Evolutionary conservation across 2,113 vertebrate species (phyloP).

Genomic region (Ophiodon elongatus): DNA sequence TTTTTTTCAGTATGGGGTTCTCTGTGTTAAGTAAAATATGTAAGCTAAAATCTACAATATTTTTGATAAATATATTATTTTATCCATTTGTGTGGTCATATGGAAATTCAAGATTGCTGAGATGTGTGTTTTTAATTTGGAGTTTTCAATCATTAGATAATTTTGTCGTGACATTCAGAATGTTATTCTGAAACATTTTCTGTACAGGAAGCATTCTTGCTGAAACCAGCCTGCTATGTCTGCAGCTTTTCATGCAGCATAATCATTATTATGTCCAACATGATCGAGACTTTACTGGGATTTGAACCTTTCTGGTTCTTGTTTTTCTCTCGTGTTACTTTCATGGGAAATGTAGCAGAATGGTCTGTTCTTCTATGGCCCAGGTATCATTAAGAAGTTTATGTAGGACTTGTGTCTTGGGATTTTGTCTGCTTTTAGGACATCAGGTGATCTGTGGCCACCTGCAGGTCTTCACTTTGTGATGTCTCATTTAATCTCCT

Average conservation of each 20-base stretch:
- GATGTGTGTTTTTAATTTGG: background rate
- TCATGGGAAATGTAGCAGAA: constrained; percentile 1
- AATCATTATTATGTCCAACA: background rate
- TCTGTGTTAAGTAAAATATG: background rate
- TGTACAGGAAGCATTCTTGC: background rate
- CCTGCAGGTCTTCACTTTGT: constrained; percentile 1
- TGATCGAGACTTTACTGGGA: background rate
- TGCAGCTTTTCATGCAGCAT: background rate
- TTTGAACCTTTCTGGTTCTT: background rate
- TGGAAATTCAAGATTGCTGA: background rate
- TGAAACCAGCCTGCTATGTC: background rate
- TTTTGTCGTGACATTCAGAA: background rate
- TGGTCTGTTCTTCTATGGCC: background rate
- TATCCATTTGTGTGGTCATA: background rate
- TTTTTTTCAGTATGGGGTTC: too few relatives aligned
- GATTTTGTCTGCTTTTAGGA: constrained; percentile 42
- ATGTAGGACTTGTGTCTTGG: constrained; percentile 21
- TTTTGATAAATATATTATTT: background rate
- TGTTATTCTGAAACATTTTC: background rate
- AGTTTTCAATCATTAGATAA: background rate
- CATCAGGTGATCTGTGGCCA: constrained; percentile 14
- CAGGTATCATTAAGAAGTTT: background rate
- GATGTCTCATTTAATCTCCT: constrained; percentile 4
- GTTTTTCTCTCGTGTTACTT: background rate
- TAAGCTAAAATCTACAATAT: background rate